phyloP scores from a whole-genome alignment of 2,888 invertebrate species.

The Alloscopus bannaensis region DNA sequence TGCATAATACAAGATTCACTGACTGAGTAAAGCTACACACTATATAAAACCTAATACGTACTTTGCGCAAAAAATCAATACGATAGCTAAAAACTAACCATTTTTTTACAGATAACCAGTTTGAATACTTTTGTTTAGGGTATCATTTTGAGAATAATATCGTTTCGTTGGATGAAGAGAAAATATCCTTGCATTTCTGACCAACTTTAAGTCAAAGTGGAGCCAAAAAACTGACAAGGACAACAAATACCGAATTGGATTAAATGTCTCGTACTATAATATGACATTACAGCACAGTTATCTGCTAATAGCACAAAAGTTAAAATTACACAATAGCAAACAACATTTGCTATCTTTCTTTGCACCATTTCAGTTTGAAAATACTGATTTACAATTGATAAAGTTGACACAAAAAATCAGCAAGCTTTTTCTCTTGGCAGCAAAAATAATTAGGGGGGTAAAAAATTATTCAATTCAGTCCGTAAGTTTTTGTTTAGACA shows the following conservation, averaged over 20 bases:
- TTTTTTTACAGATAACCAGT: constrained; percentile 16
- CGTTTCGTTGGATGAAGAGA: background rate
- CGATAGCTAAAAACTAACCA: background rate
- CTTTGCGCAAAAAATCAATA: background rate
- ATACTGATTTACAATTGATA: constrained; percentile 23
- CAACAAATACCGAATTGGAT: background rate
- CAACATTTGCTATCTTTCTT: background rate
- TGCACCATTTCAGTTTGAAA: constrained; percentile 20
- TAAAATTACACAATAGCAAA: no score
- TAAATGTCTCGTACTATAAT: constrained; percentile 1
- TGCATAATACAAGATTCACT: constrained; percentile 9
- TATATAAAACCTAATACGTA: no score
- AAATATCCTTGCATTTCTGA: background rate
- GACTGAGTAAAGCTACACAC: constrained; percentile 28
- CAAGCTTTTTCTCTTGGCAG: constrained; percentile 6
- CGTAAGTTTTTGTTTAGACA: no score
- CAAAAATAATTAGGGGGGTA: no score
- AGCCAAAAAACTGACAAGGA: background rate
- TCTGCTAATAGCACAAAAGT: constrained; percentile 5
- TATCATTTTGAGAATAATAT: constrained; percentile 15
- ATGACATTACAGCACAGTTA: no score
- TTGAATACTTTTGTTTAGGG: constrained; percentile 19
- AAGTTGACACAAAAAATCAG: constrained; percentile 22
- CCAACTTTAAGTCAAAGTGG: background rate
- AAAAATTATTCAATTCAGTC: no score